Evolutionary conservation across 2,888 invertebrate genomes (phyloP).

Genomic region (Tinea pellionella): DNA sequence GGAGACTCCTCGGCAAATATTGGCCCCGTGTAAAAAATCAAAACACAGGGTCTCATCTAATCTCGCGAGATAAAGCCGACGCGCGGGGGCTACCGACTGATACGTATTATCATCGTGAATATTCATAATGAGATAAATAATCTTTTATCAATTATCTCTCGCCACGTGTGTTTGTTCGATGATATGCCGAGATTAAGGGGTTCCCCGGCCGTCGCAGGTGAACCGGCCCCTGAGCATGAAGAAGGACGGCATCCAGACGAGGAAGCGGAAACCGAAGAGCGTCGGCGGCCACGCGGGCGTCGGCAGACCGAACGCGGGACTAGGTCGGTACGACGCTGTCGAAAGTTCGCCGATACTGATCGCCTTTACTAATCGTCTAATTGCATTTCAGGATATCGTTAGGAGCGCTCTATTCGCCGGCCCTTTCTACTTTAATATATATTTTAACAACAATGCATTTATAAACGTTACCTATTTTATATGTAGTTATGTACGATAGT

Average conservation of each 20-base stretch:
- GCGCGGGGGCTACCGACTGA: slow-evolving; percentile 64
- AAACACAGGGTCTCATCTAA: slow-evolving; percentile 68
- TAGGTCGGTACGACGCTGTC: slow-evolving; percentile 33
- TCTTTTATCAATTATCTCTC: slow-evolving; percentile 69
- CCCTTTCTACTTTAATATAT: no score
- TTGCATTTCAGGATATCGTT: no score
- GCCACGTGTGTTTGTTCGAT: slow-evolving; percentile 64
- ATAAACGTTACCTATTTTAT: background rate
- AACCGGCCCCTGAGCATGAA: slow-evolving; percentile 97
- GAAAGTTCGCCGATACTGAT: no score
- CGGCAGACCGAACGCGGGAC: slow-evolving; percentile 16
- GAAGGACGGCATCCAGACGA: slow-evolving; percentile 97
- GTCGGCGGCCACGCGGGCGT: slow-evolving; percentile 47
- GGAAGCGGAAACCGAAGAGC: slow-evolving; percentile 92
- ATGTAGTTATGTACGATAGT: no score
- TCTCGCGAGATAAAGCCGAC: slow-evolving; percentile 61
- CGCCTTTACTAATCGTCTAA: background rate
- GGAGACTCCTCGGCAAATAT: slow-evolving; percentile 70
- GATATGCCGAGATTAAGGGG: slow-evolving; percentile 59
- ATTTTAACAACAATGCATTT: no score
- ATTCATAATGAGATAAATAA: slow-evolving; percentile 70
- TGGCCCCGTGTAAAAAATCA: slow-evolving; percentile 61
- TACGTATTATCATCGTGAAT: slow-evolving; percentile 67
- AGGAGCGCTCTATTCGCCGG: no score
- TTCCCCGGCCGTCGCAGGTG: slow-evolving; percentile 72